Evolutionary conservation across 2,113 vertebrate species (phyloP).

Genomic region (Fukomys damarensis): DNA sequence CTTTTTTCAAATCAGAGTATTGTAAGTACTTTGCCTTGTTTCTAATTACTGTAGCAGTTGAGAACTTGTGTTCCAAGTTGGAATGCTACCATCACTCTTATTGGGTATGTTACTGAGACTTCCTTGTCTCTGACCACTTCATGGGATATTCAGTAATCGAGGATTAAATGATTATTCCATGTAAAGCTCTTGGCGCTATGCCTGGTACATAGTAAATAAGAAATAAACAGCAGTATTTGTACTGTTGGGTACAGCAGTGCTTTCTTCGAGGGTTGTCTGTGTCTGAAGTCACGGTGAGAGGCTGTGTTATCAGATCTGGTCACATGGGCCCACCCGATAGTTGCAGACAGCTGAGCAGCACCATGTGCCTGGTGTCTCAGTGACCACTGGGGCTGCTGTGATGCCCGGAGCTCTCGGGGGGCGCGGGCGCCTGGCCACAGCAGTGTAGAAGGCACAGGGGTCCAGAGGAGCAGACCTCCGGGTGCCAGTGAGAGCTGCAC

Average conservation of each 20-base stretch:
- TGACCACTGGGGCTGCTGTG: not conserved
- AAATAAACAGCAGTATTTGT: constrained; percentile 70
- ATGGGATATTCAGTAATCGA: constrained; percentile 38
- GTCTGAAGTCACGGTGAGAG: constrained; percentile 31
- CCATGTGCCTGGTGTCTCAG: not conserved
- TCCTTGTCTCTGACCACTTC: constrained; percentile 52
- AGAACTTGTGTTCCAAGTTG: constrained; percentile 48
- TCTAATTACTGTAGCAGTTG: constrained; percentile 23
- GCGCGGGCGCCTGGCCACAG: not conserved
- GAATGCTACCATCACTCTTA: constrained; percentile 52
- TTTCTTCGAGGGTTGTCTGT: constrained; percentile 63
- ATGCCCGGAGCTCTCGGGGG: not conserved
- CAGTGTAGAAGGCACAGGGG: not conserved
- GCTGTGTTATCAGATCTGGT: not conserved
- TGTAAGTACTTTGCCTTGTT: constrained; percentile 62
- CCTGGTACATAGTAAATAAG: constrained; percentile 63
- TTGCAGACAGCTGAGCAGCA: not conserved
- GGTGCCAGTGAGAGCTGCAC: not conserved
- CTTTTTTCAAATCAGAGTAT: constrained; percentile 70
- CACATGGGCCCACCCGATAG: not conserved
- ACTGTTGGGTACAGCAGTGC: constrained; percentile 54
- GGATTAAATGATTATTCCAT: constrained; percentile 64
- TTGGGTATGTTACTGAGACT: constrained; percentile 41
- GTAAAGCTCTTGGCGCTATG: constrained; percentile 68
- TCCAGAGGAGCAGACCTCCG: not conserved